phyloP scores from a whole-genome alignment of 53 echinoderm and acorn worm genomes.

The Glandiceps talaboti region DNA sequence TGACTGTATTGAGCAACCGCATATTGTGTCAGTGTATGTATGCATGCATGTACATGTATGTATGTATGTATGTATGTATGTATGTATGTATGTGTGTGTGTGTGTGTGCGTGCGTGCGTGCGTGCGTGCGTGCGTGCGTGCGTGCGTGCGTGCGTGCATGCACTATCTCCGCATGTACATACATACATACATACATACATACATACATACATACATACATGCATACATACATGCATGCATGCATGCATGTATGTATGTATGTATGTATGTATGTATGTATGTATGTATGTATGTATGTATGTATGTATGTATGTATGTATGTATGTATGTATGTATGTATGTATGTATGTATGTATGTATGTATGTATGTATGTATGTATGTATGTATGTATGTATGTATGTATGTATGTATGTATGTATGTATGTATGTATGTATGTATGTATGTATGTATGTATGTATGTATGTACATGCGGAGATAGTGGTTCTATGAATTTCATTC shows the following conservation, averaged over 20 bases:
- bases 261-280: too few species aligned
- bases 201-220: not conserved
- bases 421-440: slow-evolving; percentile 1
- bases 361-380: not conserved
- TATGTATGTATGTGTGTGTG: too few species aligned
- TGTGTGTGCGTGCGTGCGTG: too few species aligned
- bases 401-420: slow-evolving; percentile 1
- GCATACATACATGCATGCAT: not conserved
- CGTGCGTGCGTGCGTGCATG: too few species aligned
- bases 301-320: too few species aligned
- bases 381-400: not conserved
- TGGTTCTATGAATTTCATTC: not conserved
- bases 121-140: too few species aligned
- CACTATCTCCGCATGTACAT: not conserved
- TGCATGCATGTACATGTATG: too few species aligned
- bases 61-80: too few species aligned
- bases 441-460: slow-evolving; percentile 13
- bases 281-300: too few species aligned
- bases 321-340: too few species aligned
- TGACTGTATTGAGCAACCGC: too few species aligned
- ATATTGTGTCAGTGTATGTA: too few species aligned
- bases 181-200: not conserved
- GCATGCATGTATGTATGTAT: not conserved
- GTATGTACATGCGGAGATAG: not conserved
- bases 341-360: not conserved